Conservation (phyloP, 2,888 invertebrate genomes). For the Pilophorus perplexus region DNA sequence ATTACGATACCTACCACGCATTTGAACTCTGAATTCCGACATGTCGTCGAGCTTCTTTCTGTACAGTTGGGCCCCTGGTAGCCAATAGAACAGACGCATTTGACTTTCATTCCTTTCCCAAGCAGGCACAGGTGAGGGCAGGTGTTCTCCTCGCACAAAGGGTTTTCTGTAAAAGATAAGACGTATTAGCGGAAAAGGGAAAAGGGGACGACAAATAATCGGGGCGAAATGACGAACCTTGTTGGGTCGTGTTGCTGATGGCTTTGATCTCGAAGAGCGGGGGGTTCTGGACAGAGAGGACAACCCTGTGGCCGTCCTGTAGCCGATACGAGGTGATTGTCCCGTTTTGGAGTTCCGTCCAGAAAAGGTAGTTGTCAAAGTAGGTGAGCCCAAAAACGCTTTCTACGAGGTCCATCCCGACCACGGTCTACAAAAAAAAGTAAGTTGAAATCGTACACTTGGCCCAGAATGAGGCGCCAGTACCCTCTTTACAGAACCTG, state of each 20-base stretch:
- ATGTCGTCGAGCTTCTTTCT: conserved; percentile 52
- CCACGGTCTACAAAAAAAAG: conserved; percentile 54
- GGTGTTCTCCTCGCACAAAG: conserved; percentile 36
- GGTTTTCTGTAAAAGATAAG: conserved; percentile 1
- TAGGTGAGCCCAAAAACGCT: conserved; percentile 69
- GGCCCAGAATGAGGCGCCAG: not conserved
- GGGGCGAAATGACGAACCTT: conserved; percentile 50
- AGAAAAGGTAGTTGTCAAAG: conserved; percentile 63
- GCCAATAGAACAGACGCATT: conserved; percentile 64
- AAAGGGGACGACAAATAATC: not conserved
- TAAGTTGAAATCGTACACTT: not conserved
- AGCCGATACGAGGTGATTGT: conserved; percentile 58
- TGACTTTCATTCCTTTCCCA: conserved; percentile 55
- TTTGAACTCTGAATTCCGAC: conserved; percentile 65
- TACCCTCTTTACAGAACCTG: too few species aligned
- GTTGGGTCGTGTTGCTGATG: conserved; percentile 60
- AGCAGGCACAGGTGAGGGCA: conserved; percentile 74
- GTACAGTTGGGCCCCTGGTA: conserved; percentile 50
- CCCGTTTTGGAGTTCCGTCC: conserved; percentile 69
- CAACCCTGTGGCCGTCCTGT: conserved; percentile 53
- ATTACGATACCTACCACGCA: too few species aligned
- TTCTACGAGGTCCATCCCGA: conserved; percentile 52
- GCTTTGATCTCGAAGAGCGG: conserved; percentile 67
- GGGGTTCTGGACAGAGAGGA: conserved; percentile 61
- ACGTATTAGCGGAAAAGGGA: not conserved